Percentiles rank a stretch among this genome's conserved stretches.
Evolutionary conservation across 2,797 vertebrate genomes (phyloP).

Genomic region (Liasis olivaceus): DNA sequence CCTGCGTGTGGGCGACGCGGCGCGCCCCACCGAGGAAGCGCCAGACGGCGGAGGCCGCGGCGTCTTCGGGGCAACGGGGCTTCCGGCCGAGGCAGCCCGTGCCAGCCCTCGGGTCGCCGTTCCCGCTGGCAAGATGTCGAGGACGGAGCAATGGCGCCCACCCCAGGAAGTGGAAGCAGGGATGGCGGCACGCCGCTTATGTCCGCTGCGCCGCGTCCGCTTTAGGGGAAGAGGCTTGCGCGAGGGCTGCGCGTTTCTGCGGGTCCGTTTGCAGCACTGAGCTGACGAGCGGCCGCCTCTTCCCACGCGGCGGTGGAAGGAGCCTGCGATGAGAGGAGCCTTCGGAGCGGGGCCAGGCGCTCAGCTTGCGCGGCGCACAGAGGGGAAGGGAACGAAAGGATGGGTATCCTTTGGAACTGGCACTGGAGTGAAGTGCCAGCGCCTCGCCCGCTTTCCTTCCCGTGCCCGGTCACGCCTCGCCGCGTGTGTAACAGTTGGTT

Average conservation of each 20-base stretch:
- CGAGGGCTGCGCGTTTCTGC: too few species aligned
- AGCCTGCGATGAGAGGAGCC: too few species aligned
- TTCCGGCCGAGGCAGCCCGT: fast-evolving
- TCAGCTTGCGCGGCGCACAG: background rate
- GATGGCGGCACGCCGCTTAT: too few species aligned
- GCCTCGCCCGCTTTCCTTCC: background rate
- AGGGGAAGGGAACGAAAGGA: background rate
- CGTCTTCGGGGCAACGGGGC: background rate
- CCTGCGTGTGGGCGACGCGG: background rate
- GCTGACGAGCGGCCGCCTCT: too few species aligned
- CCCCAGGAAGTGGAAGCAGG: background rate
- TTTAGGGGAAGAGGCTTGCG: background rate
- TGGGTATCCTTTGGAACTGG: background rate
- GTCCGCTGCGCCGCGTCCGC: background rate
- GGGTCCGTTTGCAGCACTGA: background rate
- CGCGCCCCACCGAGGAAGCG: constrained; percentile 1
- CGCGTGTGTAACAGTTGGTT: background rate
- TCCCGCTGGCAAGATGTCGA: background rate
- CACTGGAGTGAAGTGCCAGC: too few species aligned
- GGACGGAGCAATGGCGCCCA: too few species aligned
- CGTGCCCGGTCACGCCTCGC: background rate
- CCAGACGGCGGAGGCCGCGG: constrained; percentile 31
- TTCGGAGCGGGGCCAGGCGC: background rate
- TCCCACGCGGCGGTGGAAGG: background rate
- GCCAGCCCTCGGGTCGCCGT: background rate